These are phyloP conservation scores for Remorina albescens DNA, from an alignment of 2,797 vertebrate species.

Conservation along the genomic window DNA sequence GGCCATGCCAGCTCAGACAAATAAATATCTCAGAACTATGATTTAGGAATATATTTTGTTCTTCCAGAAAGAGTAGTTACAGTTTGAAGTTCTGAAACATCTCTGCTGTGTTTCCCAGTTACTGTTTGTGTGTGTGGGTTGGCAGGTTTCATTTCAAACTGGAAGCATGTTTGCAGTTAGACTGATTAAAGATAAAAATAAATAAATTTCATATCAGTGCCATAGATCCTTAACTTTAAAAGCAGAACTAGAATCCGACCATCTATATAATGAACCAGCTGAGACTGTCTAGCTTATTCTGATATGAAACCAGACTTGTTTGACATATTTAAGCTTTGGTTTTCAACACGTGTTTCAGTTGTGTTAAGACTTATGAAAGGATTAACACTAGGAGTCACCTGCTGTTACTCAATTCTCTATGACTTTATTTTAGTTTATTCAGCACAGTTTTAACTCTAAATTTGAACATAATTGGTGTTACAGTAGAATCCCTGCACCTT, in stretches of 20 bases:
- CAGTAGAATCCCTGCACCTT: background rate
- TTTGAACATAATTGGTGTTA: too few relatives aligned
- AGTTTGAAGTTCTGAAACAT: slow-evolving; percentile 20
- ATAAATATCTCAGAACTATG: background rate
- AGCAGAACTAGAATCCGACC: background rate
- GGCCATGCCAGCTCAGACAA: slow-evolving; percentile 20
- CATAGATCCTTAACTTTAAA: background rate
- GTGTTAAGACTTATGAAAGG: background rate
- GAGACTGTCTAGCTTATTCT: background rate
- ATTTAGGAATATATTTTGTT: background rate
- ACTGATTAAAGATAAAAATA: background rate
- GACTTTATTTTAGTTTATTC: too few relatives aligned
- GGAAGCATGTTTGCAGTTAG: background rate
- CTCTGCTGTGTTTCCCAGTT: background rate
- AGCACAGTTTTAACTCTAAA: background rate
- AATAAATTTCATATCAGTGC: background rate
- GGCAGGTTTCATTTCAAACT: slow-evolving; percentile 15
- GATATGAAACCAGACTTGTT: background rate
- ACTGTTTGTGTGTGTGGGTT: slow-evolving; percentile 12
- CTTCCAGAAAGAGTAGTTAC: too few relatives aligned
- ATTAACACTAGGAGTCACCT: background rate
- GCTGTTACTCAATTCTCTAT: background rate
- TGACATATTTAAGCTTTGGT: slow-evolving; percentile 15
- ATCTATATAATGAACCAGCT: background rate
- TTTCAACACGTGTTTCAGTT: slow-evolving; percentile 1